A percentile compares a stretch with the other conserved stretches of the same genome.
Conservation (phyloP, 2,113 vertebrate species). For the Bostrychus sinensis region DNA sequence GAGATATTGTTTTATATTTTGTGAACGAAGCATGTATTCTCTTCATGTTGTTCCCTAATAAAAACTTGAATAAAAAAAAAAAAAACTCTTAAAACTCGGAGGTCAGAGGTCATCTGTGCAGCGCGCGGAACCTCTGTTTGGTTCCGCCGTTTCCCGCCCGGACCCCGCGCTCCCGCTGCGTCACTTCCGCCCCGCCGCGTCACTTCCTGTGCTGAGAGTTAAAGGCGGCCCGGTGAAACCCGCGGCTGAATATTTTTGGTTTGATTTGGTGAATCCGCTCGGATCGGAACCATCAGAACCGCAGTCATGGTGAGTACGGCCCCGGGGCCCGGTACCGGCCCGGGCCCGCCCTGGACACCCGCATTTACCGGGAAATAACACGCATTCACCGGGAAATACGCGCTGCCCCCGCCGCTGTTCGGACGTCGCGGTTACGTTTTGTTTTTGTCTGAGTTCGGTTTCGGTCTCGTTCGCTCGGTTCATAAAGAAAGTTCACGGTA, state of each 20-base stretch:
- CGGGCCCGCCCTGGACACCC: rapidly evolving
- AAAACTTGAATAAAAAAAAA: too few relatives aligned
- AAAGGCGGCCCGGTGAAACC: slow-evolving; percentile 62
- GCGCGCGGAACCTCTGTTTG: background rate
- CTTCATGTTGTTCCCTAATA: too few relatives aligned
- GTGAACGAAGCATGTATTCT: too few relatives aligned
- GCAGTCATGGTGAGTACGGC: slow-evolving; percentile 78
- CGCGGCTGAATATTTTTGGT: slow-evolving; percentile 72
- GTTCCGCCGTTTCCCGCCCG: background rate
- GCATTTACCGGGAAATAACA: background rate
- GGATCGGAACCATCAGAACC: slow-evolving; percentile 79
- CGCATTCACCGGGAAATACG: rapidly evolving
- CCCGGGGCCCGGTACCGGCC: rapidly evolving
- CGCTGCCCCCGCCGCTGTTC: background rate
- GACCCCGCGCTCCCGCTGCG: background rate
- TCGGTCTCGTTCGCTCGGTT: background rate
- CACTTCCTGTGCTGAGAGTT: slow-evolving; percentile 68
- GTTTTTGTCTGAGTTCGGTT: background rate
- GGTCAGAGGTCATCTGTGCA: background rate
- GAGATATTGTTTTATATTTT: too few relatives aligned
- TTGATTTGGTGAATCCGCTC: slow-evolving; percentile 70
- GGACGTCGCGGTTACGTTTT: background rate
- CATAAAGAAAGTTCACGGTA: too few relatives aligned
- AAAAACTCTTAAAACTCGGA: too few relatives aligned
- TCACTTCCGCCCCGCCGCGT: background rate